phyloP scores from a whole-genome alignment of 2,888 invertebrate species.

The Teinopalpus imperialis region DNA sequence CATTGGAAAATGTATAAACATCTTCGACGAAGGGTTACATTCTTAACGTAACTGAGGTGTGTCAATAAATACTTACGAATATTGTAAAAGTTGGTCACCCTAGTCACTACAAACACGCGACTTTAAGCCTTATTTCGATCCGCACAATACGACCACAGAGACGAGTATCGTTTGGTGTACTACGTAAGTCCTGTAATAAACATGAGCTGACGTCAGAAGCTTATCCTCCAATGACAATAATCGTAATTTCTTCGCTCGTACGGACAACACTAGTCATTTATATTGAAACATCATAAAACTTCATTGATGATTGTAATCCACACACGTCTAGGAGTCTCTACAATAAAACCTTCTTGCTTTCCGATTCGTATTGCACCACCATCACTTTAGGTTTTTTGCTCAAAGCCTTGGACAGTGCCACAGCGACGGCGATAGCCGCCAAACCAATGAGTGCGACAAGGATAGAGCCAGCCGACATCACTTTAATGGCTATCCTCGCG shows the following conservation, averaged over 20 bases:
- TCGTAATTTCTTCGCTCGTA: constrained; percentile 6
- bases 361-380: constrained; percentile 52
- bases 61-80: constrained; percentile 25
- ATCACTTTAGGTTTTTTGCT: constrained; percentile 43
- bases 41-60: constrained; percentile 4
- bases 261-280: constrained; percentile 11
- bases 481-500: constrained; percentile 55
- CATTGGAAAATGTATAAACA: neutral
- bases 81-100: constrained; percentile 8
- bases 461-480: constrained; percentile 51
- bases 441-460: constrained; percentile 57
- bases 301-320: too few species aligned
- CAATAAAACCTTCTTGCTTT: constrained; percentile 66
- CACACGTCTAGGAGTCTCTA: constrained; percentile 29
- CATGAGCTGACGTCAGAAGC: constrained; percentile 22
- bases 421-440: constrained; percentile 47
- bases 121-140: constrained; percentile 2
- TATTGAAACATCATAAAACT: too few species aligned
- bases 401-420: constrained; percentile 47
- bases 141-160: neutral
- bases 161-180: constrained; percentile 6
- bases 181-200: neutral
- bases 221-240: constrained; percentile 12
- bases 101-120: constrained; percentile 2
- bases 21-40: constrained; percentile 7